Percentiles rank a stretch among this genome's conserved stretches.
phyloP scores from a whole-genome alignment of 2,113 vertebrate species.

The Chionomys nivalis region DNA sequence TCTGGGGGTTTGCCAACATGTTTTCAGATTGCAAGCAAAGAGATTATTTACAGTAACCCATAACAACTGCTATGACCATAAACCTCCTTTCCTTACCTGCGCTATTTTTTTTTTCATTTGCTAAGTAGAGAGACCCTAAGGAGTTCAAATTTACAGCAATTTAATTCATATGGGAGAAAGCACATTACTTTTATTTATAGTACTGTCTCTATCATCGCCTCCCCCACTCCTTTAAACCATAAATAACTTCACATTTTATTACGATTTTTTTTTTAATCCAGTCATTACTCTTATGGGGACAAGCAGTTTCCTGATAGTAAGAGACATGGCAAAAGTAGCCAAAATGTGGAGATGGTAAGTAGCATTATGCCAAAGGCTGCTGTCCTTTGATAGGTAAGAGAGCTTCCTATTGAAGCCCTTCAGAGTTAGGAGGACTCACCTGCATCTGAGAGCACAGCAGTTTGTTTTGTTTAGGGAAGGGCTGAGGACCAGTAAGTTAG shows the following conservation, averaged over 20 bases:
- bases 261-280: not conserved
- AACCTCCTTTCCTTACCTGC: constrained; percentile 29
- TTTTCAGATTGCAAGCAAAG: constrained; percentile 67
- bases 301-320: not conserved
- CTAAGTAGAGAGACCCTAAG: constrained; percentile 67
- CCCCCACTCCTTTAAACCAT: constrained; percentile 16
- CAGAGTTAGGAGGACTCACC: not conserved
- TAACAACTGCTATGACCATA: constrained; percentile 58
- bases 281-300: not conserved
- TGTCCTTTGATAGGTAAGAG: not conserved
- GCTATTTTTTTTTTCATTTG: constrained; percentile 25
- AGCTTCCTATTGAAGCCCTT: not conserved
- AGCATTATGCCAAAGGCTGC: not conserved
- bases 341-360: not conserved
- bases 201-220: not conserved
- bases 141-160: constrained; percentile 70
- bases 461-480: not conserved
- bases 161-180: constrained; percentile 74
- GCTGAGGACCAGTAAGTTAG: accelerated
- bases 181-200: constrained; percentile 74
- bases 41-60: constrained; percentile 72
- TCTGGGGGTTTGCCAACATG: constrained; percentile 41
- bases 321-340: not conserved
- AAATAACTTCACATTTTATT: constrained; percentile 29
- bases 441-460: too few species aligned